Evolutionary conservation across 2,113 vertebrate genomes (phyloP).

Genomic region (Mormyrus iriodes): DNA sequence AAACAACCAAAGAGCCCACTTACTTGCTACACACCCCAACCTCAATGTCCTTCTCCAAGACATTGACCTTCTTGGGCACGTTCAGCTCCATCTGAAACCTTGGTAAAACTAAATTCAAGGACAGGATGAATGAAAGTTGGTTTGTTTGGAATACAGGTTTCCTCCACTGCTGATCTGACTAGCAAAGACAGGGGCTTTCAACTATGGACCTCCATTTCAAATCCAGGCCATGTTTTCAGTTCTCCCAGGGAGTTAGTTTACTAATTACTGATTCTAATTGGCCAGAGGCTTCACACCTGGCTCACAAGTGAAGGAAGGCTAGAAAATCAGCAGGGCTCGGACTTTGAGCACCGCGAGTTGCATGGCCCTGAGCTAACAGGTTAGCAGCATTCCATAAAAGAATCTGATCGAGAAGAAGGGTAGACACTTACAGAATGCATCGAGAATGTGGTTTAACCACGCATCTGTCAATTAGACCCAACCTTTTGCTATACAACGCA

Average conservation of each 20-base stretch:
- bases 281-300: too few relatives aligned
- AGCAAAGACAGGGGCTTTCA: not conserved
- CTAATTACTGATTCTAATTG: too few relatives aligned
- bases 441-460: not conserved
- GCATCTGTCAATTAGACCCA: not conserved
- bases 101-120: conserved; percentile 5
- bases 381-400: too few relatives aligned
- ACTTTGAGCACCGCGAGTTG: too few relatives aligned
- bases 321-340: too few relatives aligned
- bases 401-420: not conserved
- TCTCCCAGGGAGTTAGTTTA: too few relatives aligned
- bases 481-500: not conserved
- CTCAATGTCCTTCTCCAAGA: not conserved
- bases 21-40: conserved; percentile 1
- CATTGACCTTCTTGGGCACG: not conserved
- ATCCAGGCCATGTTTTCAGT: too few relatives aligned
- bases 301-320: too few relatives aligned
- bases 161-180: not conserved
- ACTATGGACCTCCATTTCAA: too few relatives aligned
- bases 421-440: not conserved
- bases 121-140: not conserved
- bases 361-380: too few relatives aligned
- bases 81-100: not conserved
- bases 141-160: not conserved
- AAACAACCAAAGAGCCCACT: not conserved